Percentiles rank a stretch among this genome's conserved stretches.
Evolutionary conservation across 2,113 vertebrate species (phyloP).

Genomic region (Thomomys bottae): DNA sequence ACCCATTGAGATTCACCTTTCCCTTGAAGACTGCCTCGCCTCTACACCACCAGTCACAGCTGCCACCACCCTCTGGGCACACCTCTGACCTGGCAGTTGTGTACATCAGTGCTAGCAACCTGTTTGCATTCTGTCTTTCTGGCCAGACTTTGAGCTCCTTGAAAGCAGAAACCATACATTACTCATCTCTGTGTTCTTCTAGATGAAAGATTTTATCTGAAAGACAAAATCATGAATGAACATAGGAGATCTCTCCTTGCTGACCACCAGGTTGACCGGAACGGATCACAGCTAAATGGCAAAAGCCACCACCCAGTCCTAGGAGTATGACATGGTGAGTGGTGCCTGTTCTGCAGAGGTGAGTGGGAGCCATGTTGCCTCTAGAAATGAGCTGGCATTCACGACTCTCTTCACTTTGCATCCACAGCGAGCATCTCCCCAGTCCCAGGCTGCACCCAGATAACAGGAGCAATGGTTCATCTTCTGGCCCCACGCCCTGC

Average conservation of each 20-base stretch:
- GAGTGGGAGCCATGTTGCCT: neutral
- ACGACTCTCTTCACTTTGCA: no score
- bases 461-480: neutral
- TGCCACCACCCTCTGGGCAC: neutral
- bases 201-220: neutral
- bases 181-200: constrained; percentile 27
- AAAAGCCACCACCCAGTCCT: neutral
- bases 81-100: neutral
- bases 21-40: neutral
- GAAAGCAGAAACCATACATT: neutral
- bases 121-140: neutral
- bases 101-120: neutral
- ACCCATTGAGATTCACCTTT: neutral
- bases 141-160: constrained; percentile 1
- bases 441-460: neutral
- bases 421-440: neutral
- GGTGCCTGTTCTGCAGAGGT: neutral
- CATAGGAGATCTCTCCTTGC: neutral
- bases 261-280: neutral
- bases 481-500: neutral
- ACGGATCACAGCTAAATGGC: neutral
- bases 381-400: neutral
- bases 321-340: neutral
- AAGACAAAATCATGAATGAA: neutral
- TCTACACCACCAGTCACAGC: neutral